Percentiles rank a stretch among this genome's conserved stretches.
Evolutionary conservation across 2,797 vertebrate species (phyloP).

Genomic region (Zenarchopterus dispar): DNA sequence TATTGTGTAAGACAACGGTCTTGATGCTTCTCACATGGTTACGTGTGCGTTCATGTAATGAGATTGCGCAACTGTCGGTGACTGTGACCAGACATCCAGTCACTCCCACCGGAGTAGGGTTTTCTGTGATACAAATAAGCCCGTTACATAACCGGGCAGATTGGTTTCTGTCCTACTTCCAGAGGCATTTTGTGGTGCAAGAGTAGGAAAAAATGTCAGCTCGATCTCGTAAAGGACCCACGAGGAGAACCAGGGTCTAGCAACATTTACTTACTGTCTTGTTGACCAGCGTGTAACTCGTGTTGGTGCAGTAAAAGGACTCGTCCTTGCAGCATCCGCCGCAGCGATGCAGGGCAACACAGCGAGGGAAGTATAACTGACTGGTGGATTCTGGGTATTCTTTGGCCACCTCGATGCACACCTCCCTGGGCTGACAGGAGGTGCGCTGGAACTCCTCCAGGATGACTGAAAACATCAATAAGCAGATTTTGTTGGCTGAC

Average conservation of each 20-base stretch:
- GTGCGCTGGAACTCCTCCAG: slow-evolving; percentile 80
- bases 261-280: slow-evolving; percentile 72
- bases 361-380: slow-evolving; percentile 79
- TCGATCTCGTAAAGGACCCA: background rate
- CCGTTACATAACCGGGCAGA: slow-evolving; percentile 32
- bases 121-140: slow-evolving; percentile 16
- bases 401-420: slow-evolving; percentile 81
- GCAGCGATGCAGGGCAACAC: slow-evolving; percentile 81
- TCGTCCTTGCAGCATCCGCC: slow-evolving; percentile 82
- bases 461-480: slow-evolving; percentile 67
- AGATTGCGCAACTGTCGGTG: slow-evolving; percentile 39
- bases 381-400: slow-evolving; percentile 81
- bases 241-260: background rate
- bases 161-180: slow-evolving; percentile 22
- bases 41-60: slow-evolving; percentile 19
- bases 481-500: background rate
- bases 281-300: slow-evolving; percentile 73
- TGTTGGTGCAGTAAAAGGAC: slow-evolving; percentile 79
- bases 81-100: slow-evolving; percentile 28
- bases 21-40: background rate
- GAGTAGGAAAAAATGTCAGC: slow-evolving; percentile 20
- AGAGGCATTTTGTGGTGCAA: slow-evolving; percentile 16
- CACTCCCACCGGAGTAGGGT: slow-evolving; percentile 23
- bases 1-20: too few relatives aligned
- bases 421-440: slow-evolving; percentile 78